These are phyloP conservation scores for Albula goreensis DNA, from an alignment of 2,113 vertebrate genomes.

Conservation along the genomic window DNA sequence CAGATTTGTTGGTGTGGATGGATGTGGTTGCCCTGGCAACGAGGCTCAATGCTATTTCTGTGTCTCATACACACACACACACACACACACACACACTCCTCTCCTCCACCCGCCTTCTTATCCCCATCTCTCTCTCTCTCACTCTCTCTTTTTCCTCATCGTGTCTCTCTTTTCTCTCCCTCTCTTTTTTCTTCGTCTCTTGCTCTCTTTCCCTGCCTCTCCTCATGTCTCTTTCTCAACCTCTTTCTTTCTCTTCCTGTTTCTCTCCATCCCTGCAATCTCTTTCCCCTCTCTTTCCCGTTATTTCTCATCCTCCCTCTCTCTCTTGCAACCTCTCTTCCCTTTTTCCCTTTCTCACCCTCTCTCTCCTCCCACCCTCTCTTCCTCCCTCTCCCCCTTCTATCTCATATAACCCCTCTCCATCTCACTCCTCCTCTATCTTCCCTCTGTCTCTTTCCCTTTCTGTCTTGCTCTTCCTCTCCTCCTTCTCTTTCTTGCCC, in stretches of 20 bases:
- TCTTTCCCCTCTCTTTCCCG: neutral
- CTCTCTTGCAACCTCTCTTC: neutral
- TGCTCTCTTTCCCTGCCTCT: conserved; percentile 4
- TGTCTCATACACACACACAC: neutral
- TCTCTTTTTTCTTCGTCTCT: neutral
- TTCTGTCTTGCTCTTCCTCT: neutral
- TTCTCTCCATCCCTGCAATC: neutral
- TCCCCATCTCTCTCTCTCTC: conserved; percentile 12
- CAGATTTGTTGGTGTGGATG: conserved; percentile 50
- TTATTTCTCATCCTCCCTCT: neutral
- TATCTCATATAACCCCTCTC: neutral
- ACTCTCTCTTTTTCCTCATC: neutral
- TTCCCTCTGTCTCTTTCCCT: neutral
- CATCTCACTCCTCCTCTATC: neutral
- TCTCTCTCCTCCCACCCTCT: neutral
- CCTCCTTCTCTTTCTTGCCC: neutral
- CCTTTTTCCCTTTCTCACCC: neutral
- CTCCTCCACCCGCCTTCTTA: neutral
- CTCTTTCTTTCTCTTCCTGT: neutral
- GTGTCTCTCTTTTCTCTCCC: neutral
- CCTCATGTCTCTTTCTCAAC: no score
- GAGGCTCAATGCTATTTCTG: conserved; percentile 15
- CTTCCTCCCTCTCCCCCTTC: neutral
- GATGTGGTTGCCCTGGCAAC: conserved; percentile 58
- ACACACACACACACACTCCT: conserved; percentile 1